Evolutionary conservation across 2,797 vertebrate species (phyloP).

Genomic region (Zenarchopterus dispar): DNA sequence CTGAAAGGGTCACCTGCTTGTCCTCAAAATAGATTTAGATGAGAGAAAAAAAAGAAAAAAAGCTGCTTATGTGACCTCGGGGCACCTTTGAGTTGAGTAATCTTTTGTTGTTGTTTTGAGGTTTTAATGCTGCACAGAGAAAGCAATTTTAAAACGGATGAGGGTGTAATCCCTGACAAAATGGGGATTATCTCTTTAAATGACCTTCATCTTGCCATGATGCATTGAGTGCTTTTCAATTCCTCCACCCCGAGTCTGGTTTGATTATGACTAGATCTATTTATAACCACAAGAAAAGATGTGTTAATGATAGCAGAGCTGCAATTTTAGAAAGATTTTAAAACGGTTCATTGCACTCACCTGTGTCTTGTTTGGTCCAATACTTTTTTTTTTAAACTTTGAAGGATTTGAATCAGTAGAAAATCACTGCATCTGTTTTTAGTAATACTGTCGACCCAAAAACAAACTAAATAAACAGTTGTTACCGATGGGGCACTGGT

Average conservation of each 20-base stretch:
- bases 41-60: constrained; percentile 13
- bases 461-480: too few relatives aligned
- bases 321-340: too few relatives aligned
- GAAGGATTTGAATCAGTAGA: too few relatives aligned
- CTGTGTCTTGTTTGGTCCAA: too few relatives aligned
- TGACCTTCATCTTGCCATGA: constrained; percentile 80
- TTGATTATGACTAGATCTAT: constrained; percentile 66
- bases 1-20: constrained; percentile 57
- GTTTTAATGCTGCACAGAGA: constrained; percentile 72
- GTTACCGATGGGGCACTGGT: neutral
- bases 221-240: constrained; percentile 71
- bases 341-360: too few relatives aligned
- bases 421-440: too few relatives aligned
- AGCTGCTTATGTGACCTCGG: constrained; percentile 56
- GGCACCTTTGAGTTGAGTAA: constrained; percentile 61
- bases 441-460: too few relatives aligned
- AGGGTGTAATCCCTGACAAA: constrained; percentile 79
- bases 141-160: constrained; percentile 83
- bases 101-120: constrained; percentile 80
- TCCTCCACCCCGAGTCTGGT: constrained; percentile 57
- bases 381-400: too few relatives aligned
- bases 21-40: constrained; percentile 53
- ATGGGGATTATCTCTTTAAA: constrained; percentile 81
- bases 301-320: neutral
- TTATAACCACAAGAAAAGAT: constrained; percentile 48